phyloP scores from a whole-genome alignment of 2,113 vertebrate species.

The Neodon shergylaensis region DNA sequence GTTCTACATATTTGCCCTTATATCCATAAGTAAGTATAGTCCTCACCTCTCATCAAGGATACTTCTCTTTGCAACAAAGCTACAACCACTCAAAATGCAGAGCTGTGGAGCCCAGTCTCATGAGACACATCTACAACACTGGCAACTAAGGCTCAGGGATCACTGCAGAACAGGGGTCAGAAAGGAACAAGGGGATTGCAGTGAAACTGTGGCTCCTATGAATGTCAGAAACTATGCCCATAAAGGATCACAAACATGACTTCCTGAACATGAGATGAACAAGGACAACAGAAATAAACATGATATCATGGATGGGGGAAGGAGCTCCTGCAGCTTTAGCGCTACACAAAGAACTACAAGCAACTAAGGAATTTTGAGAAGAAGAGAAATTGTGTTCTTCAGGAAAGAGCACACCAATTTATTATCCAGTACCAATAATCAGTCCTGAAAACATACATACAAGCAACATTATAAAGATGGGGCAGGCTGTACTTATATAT shows the following conservation, averaged over 20 bases:
- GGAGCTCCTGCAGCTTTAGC: not conserved
- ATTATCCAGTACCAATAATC: not conserved
- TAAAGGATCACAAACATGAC: not conserved
- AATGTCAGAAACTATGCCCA: not conserved
- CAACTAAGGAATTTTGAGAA: not conserved
- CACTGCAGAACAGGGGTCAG: not conserved
- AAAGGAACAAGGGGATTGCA: not conserved
- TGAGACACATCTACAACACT: not conserved
- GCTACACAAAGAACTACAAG: not conserved
- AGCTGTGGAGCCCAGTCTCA: not conserved
- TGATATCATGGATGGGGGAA: not conserved
- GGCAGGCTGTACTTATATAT: not conserved
- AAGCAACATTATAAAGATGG: not conserved
- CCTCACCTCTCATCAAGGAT: not conserved
- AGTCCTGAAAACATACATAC: not conserved
- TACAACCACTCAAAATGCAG: not conserved
- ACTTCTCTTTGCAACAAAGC: not conserved
- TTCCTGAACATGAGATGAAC: not conserved
- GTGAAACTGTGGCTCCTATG: not conserved
- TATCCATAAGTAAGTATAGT: not conserved
- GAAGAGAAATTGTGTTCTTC: too few species aligned
- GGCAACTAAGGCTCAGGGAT: too few species aligned
- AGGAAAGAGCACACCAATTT: too few species aligned
- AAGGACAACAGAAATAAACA: not conserved
- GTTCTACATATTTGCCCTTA: not conserved